phyloP scores from a whole-genome alignment of 1,140 invertebrate genomes.

The roundworm (Caenorhabditis elegans) region DNA sequence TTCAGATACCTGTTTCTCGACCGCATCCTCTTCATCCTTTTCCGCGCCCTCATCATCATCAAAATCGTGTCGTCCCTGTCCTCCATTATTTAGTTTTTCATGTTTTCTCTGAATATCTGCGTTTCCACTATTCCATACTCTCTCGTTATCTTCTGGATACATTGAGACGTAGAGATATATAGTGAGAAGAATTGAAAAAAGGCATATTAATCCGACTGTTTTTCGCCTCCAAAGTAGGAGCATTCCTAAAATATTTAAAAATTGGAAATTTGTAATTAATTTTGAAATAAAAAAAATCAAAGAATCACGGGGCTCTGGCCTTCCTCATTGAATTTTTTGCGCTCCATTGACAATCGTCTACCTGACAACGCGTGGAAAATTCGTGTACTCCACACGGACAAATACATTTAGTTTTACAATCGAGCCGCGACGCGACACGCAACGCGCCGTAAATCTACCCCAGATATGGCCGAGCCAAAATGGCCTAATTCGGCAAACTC shows the following conservation, averaged over 20 bases:
- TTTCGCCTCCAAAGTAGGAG: background rate
- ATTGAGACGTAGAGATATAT: constrained; percentile 9
- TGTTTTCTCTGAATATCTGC: background rate
- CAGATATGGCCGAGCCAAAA: too few relatives aligned
- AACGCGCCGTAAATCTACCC: too few relatives aligned
- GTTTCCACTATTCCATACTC: background rate
- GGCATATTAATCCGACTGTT: background rate
- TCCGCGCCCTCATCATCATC: background rate
- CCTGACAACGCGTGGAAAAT: background rate
- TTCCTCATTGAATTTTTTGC: too few relatives aligned
- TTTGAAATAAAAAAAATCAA: background rate
- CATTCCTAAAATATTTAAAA: background rate
- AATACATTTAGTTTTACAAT: too few relatives aligned
- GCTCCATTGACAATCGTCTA: too few relatives aligned
- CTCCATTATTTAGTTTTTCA: background rate
- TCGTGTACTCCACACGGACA: too few relatives aligned
- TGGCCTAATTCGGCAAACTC: too few relatives aligned
- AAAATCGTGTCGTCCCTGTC: background rate
- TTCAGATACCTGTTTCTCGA: background rate
- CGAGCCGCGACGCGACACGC: too few relatives aligned
- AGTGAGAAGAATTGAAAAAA: background rate
- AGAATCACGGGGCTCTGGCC: background rate
- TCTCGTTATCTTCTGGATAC: background rate
- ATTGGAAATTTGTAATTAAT: background rate
- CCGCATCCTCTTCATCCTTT: background rate